Evolutionary conservation across 2,797 vertebrate genomes (phyloP), one percentile per base, ranked within the genome.

Genomic region (Gymnoscopelus braueri): DNA sequence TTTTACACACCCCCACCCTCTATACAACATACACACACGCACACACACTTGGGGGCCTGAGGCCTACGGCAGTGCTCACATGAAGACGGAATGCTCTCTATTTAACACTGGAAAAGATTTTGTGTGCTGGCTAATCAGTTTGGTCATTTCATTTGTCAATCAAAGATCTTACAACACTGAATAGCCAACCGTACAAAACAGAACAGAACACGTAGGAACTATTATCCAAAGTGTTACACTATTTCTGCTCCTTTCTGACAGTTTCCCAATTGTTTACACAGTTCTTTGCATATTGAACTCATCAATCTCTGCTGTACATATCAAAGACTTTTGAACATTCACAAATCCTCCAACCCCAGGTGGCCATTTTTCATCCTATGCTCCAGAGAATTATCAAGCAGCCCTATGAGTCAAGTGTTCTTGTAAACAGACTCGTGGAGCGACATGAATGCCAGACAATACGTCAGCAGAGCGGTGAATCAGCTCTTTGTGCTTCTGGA

Each of bases 401-500:
- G 75, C 74, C 61, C 7, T 53, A 75, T 91, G 91, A 91, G 72
- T 91, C 87, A 92, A 78, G 74, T 74, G 70, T 62, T 88, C 82
- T 75, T 71, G 82, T 83, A 87, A 90, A 88, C 76, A 82, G 67
- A 83, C 75, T 84, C 81, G 81, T 76, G 76, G 78, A 82, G 82
- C 67, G 74, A 61, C 67, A 71, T 52, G 74, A 76, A 86, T 56
- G 78, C 81, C 87, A 92, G 91, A 91, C 86, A 85, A 86, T 53
- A 83, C 78, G 87, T 92, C 89, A 91, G 80, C 61, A 60, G 60
- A 19, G 1, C 19, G 71, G 71, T 91, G 87, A 93, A 90, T 87
- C 85, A 84, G 76, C 75, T 83, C 84, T 81, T 88, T 93, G 89
- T 89, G 80, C 75, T 67, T 68, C 15, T 71, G 58, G 75, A 61